Evolutionary conservation across 2,113 vertebrate genomes (phyloP).

Genomic region (Brachypodius melanocephalos): DNA sequence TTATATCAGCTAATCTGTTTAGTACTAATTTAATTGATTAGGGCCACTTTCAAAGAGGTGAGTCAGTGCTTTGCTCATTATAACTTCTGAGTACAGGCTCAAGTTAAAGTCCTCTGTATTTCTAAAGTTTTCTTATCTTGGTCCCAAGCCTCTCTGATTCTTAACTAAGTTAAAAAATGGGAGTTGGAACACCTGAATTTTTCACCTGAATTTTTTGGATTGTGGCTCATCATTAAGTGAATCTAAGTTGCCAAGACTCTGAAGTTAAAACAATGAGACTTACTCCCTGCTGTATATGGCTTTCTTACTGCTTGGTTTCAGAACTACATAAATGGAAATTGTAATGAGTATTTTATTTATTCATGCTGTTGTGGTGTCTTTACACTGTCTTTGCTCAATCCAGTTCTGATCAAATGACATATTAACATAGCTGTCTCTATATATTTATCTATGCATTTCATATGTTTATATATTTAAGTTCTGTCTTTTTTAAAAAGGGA

Average conservation of each 20-base stretch:
- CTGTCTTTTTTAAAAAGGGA: slow-evolving; percentile 31
- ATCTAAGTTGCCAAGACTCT: background rate
- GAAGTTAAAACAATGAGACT: background rate
- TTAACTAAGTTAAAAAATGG: background rate
- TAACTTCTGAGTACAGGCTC: background rate
- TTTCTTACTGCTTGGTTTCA: slow-evolving; percentile 4
- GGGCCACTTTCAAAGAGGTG: background rate
- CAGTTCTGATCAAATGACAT: background rate
- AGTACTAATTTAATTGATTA: background rate
- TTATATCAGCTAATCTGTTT: background rate
- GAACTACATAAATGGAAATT: background rate
- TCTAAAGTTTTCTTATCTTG: background rate
- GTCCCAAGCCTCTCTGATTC: background rate
- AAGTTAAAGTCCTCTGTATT: background rate
- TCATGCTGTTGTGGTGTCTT: background rate
- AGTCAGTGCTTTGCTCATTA: background rate
- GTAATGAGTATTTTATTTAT: background rate
- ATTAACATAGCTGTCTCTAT: background rate
- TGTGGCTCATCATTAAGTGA: background rate
- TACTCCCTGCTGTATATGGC: background rate
- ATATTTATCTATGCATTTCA: slow-evolving; percentile 11
- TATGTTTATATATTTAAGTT: slow-evolving; percentile 28
- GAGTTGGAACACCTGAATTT: background rate
- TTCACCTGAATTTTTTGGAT: background rate
- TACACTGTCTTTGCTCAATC: background rate